Base-by-base conservation (phyloP, 2,797 vertebrate genomes). In the Muscicapa comitata region DNA sequence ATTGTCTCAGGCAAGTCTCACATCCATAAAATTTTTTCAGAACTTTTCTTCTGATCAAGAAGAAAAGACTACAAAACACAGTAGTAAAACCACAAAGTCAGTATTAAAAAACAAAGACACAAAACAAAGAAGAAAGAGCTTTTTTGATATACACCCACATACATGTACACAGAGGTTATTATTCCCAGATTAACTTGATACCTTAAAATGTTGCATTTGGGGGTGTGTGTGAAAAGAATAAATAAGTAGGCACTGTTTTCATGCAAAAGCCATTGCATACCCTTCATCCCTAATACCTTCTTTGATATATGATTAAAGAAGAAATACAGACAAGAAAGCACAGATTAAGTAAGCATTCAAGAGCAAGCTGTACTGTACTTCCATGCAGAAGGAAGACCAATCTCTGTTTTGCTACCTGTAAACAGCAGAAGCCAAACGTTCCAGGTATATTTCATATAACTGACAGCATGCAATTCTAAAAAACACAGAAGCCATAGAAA, bases 231-330 rank as follows among this genome's bases (percentile, higher is more conserved):
- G n/a, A 61, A 82, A 76, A 90, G 20, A 62, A 77, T 8, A 78
- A n/a, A 61, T 65, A 85, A 94, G 59, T 65, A 81, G 53, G 47
- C 10, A 61, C 31, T 19, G 16, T 77, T 87, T 83, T 77, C 20
- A 91, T 59, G 53, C 40, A 83, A 83, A 86, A 88, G 17, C 26
- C 63, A 50, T 20, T 77, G 51, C 67, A 75, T 72, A 43, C 3
- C 17, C 31, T 67, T 48, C 6, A 63, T 29, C 48, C 71, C 40
- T 63, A 79, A 80, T 2, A 4, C 13, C 48, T 55, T 75, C 47
- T 95, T 89, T 90, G 68, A 92, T 80, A 80, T 7, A 59, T 3
- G n/a, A 83, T 73, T 77, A 93, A 90, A 94, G 80, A 91, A 92
- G 43, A 85, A 93, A 88, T 8, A 73, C 20, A 94, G 80, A 62